phyloP scores from a whole-genome alignment of 2,797 vertebrate species.

The Triplophysa yarkandensis region DNA sequence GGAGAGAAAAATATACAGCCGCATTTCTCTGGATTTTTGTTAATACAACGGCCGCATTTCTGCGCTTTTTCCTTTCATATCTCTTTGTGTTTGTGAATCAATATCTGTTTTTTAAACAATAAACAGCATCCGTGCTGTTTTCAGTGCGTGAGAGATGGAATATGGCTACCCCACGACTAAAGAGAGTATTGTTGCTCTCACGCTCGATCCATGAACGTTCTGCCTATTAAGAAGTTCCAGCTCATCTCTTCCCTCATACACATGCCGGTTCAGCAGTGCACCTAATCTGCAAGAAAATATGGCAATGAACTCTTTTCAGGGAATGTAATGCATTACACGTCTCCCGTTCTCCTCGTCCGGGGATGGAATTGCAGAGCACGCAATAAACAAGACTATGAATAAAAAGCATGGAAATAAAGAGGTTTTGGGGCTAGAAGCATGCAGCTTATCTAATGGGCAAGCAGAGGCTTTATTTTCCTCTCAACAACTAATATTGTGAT shows the following conservation, averaged over 20 bases:
- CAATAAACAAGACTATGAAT: slow-evolving; percentile 12
- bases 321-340: slow-evolving; percentile 20
- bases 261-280: slow-evolving; percentile 12
- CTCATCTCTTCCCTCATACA: slow-evolving; percentile 29
- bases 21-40: slow-evolving; percentile 21
- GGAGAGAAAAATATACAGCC: slow-evolving; percentile 19
- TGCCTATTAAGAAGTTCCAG: slow-evolving; percentile 20
- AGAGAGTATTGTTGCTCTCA: background rate
- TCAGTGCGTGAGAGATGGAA: slow-evolving; percentile 23
- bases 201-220: background rate
- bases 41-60: slow-evolving; percentile 16
- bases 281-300: slow-evolving; percentile 25
- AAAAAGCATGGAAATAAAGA: background rate
- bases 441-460: background rate
- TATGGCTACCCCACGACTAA: slow-evolving; percentile 5
- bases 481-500: background rate
- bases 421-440: background rate
- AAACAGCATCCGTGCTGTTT: slow-evolving; percentile 31
- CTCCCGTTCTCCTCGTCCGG: background rate
- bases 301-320: slow-evolving; percentile 8
- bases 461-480: background rate
- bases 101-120: slow-evolving; percentile 27
- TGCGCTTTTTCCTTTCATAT: background rate
- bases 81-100: slow-evolving; percentile 28
- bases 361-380: slow-evolving; percentile 12